These are phyloP conservation scores for Circaetus gallicus DNA, from an alignment of 2,113 vertebrate species.

Conservation along the genomic window DNA sequence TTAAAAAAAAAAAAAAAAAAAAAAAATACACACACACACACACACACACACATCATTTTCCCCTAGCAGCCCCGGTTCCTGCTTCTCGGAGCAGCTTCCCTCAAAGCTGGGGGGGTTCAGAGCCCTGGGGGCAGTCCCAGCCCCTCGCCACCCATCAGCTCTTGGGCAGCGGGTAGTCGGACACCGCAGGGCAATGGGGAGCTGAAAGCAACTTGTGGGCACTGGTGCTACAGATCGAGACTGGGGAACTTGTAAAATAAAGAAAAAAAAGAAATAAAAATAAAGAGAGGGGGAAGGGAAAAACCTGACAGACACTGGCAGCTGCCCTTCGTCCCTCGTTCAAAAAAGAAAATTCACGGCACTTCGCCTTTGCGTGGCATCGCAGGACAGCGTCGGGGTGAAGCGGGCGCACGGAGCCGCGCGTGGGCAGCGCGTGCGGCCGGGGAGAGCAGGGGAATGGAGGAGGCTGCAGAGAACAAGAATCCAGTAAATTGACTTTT, in stretches of 20 bases:
- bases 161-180: fast-evolving
- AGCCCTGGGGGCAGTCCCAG: neutral
- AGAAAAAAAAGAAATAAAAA: neutral
- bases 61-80: neutral
- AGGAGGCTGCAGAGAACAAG: conserved; percentile 69
- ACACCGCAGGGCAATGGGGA: neutral
- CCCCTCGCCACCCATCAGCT: fast-evolving
- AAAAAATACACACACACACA: too few species aligned
- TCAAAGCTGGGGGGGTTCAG: neutral
- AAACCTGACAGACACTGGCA: neutral
- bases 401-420: neutral
- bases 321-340: neutral
- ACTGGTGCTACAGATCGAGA: fast-evolving
- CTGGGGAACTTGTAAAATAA: neutral
- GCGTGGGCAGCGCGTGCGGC: neutral
- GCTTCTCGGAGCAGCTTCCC: neutral
- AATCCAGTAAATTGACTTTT: conserved; percentile 84
- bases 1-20: neutral
- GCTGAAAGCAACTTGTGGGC: neutral
- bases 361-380: neutral
- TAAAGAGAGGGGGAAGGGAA: neutral
- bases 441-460: neutral
- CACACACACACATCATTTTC: too few species aligned
- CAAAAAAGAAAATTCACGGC: neutral
- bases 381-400: neutral